These are phyloP conservation scores for Chrysomallon squamiferum DNA, from an alignment of 1,140 invertebrate species.

Conservation along the genomic window DNA sequence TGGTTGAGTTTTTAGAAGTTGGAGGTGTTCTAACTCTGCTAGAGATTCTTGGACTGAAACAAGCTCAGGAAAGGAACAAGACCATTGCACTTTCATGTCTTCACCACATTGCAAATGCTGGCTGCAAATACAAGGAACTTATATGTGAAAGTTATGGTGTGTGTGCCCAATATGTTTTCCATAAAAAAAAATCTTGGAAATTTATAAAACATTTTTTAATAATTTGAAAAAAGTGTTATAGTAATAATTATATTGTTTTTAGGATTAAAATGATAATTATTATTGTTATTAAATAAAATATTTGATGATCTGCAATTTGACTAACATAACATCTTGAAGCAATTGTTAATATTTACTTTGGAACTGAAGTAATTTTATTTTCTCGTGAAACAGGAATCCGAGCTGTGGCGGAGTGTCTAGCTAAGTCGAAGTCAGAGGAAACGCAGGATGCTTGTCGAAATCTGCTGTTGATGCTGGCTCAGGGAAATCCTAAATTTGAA, in stretches of 20 bases:
- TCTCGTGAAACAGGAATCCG: conserved; percentile 50
- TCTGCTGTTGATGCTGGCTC: conserved; percentile 58
- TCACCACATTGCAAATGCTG: conserved; percentile 58
- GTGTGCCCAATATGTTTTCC: too few species aligned
- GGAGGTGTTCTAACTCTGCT: conserved; percentile 61
- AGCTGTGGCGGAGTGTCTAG: conserved; percentile 63
- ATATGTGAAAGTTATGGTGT: conserved; percentile 65
- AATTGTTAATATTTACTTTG: too few species aligned
- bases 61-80: conserved; percentile 61
- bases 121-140: conserved; percentile 63
- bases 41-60: conserved; percentile 61
- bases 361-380: too few species aligned
- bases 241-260: too few species aligned
- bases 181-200: too few species aligned
- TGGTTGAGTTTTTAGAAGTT: conserved; percentile 63
- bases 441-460: conserved; percentile 59
- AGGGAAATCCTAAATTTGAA: conserved; percentile 63
- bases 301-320: too few species aligned
- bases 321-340: too few species aligned
- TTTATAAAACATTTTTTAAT: too few species aligned
- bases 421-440: conserved; percentile 61
- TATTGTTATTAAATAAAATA: too few species aligned
- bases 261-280: too few species aligned
- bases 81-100: conserved; percentile 54
- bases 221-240: too few species aligned